Conservation (phyloP, 2,888 invertebrate genomes). For the Crossocerus cetratus region DNA sequence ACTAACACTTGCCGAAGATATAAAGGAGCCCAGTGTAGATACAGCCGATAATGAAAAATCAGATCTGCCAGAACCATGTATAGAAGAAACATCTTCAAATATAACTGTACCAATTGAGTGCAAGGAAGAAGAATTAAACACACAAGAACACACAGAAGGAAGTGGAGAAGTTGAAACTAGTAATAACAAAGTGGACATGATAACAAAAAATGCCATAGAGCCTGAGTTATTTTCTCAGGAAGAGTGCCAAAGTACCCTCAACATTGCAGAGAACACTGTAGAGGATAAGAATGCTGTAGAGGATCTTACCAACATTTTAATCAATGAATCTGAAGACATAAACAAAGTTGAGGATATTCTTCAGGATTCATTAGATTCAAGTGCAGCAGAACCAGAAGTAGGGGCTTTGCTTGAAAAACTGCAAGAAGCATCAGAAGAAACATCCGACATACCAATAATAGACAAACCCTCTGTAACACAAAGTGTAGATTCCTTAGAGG, state of each 20-base stretch:
- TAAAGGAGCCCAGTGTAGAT: neutral
- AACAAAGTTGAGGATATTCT: slow-evolving; percentile 34
- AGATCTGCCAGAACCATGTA: too few relatives aligned
- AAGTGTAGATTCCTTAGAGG: slow-evolving; percentile 59
- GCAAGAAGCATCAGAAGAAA: slow-evolving; percentile 47
- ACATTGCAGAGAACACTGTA: slow-evolving; percentile 54
- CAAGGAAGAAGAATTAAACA: neutral
- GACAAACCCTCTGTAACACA: slow-evolving; percentile 23
- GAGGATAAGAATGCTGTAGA: slow-evolving; percentile 42
- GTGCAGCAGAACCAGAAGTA: slow-evolving; percentile 31
- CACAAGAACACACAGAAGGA: slow-evolving; percentile 2
- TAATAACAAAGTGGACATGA: neutral
- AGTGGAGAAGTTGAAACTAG: neutral
- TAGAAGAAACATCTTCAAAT: too few relatives aligned
- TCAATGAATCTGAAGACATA: slow-evolving; percentile 38
- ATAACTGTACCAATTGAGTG: too few relatives aligned
- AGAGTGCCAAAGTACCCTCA: slow-evolving; percentile 52
- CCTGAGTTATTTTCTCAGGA: slow-evolving; percentile 55
- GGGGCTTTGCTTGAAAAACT: slow-evolving; percentile 49
- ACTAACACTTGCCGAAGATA: neutral
- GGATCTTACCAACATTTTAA: slow-evolving; percentile 56
- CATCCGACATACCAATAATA: slow-evolving; percentile 51
- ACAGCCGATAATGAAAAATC: neutral
- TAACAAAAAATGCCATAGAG: slow-evolving; percentile 6
- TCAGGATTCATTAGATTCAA: slow-evolving; percentile 30